A percentile compares a stretch with the other conserved stretches of the same genome.
Conservation (phyloP, 2,797 vertebrate genomes). For the Enteromius fasciolatus region DNA sequence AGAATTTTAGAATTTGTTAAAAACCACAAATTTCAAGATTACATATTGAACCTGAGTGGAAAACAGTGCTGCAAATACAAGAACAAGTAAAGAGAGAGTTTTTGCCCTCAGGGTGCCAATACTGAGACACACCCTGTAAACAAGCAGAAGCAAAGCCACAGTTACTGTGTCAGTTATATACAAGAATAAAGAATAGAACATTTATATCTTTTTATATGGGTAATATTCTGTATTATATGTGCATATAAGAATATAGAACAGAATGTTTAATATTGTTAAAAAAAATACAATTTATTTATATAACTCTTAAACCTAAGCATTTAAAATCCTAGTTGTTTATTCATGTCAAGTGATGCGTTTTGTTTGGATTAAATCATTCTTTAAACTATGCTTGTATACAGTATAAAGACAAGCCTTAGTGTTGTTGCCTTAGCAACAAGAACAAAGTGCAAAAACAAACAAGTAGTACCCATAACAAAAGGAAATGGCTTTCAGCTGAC, state of each 20-base stretch:
- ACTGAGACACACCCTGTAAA: slow-evolving; percentile 44
- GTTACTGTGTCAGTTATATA: neutral
- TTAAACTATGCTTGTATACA: neutral
- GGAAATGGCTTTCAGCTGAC: neutral
- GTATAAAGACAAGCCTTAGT: neutral
- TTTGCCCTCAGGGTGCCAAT: neutral
- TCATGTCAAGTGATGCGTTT: neutral
- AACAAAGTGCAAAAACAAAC: slow-evolving; percentile 18
- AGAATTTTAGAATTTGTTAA: no score
- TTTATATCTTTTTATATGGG: neutral
- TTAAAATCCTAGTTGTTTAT: neutral
- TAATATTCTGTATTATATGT: neutral
- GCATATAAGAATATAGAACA: neutral
- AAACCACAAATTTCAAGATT: neutral
- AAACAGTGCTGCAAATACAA: neutral
- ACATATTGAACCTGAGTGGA: neutral
- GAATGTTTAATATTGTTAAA: neutral
- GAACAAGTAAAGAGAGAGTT: slow-evolving; percentile 20
- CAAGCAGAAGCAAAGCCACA: neutral
- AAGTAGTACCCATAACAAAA: slow-evolving; percentile 6
- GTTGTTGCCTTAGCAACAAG: neutral
- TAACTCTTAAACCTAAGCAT: neutral
- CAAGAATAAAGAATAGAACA: neutral
- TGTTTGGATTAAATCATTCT: slow-evolving; percentile 5
- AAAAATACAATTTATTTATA: neutral